Conservation (phyloP, 2,888 invertebrate genomes). For the Galerucella calmariensis region DNA sequence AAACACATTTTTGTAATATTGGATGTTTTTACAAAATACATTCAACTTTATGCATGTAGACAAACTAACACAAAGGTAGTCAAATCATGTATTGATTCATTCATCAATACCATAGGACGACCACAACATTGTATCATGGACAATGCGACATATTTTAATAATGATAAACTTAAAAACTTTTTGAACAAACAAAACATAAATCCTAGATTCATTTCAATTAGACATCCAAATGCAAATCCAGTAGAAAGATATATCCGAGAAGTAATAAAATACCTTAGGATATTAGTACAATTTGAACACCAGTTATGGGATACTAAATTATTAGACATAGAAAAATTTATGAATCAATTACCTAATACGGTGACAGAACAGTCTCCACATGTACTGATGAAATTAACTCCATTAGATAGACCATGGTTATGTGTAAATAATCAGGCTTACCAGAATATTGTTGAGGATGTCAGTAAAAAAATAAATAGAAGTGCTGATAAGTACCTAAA, state of each 20-base stretch:
- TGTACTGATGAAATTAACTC: too few relatives aligned
- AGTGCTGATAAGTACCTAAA: too few relatives aligned
- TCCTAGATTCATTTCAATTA: conserved; percentile 2
- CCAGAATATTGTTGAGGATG: too few relatives aligned
- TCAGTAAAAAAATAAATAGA: too few relatives aligned
- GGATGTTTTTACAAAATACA: conserved; percentile 32
- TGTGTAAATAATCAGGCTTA: too few relatives aligned
- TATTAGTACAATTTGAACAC: neutral
- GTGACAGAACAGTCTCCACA: too few relatives aligned
- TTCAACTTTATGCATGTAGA: conserved; percentile 23
- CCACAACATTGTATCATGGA: too few relatives aligned
- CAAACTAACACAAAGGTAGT: neutral
- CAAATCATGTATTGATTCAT: neutral
- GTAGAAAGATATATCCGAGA: neutral
- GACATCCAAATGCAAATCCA: conserved; percentile 8
- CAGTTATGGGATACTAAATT: neutral
- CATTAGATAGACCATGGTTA: too few relatives aligned
- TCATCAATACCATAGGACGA: neutral
- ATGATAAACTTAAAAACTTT: conserved; percentile 2
- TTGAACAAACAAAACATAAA: neutral
- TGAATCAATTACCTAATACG: too few relatives aligned
- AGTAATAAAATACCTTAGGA: neutral
- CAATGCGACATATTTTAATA: neutral
- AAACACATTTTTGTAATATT: too few relatives aligned
- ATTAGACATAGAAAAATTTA: too few relatives aligned